Evolutionary conservation across 2,113 vertebrate species (phyloP).

Genomic region (Pachypanchax playfairii): DNA sequence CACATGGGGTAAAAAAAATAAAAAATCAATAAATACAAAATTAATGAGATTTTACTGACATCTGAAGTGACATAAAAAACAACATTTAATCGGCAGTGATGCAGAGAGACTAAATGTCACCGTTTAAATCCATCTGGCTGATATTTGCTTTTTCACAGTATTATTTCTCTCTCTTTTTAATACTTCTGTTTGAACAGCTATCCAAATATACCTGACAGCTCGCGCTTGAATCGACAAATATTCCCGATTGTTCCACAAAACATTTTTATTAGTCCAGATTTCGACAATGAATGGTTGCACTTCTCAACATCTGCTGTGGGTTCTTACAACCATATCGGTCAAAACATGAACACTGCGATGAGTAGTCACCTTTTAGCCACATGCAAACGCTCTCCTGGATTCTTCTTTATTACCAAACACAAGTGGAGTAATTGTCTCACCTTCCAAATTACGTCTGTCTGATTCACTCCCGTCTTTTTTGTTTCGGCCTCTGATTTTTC

Average conservation of each 20-base stretch:
- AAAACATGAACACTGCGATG: constrained; percentile 50
- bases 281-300: constrained; percentile 6
- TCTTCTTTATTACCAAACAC: constrained; percentile 51
- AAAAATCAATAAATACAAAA: no score
- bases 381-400: constrained; percentile 56
- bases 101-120: background rate
- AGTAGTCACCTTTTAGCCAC: constrained; percentile 43
- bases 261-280: constrained; percentile 33
- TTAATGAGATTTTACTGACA: constrained; percentile 1
- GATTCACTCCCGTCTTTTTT: constrained; percentile 57
- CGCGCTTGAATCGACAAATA: constrained; percentile 14
- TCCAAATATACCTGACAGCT: constrained; percentile 25
- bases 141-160: background rate
- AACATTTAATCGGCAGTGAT: background rate
- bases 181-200: constrained; percentile 19
- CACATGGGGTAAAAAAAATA: no score
- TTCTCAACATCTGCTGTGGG: constrained; percentile 14
- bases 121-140: background rate
- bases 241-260: constrained; percentile 12
- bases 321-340: constrained; percentile 45
- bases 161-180: background rate
- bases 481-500: constrained; percentile 40
- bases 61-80: background rate
- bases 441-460: constrained; percentile 58
- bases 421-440: constrained; percentile 38